These are phyloP conservation scores for Zhuqinia jingwanae DNA, from an alignment of 2,888 invertebrate species.

Conservation along the genomic window DNA sequence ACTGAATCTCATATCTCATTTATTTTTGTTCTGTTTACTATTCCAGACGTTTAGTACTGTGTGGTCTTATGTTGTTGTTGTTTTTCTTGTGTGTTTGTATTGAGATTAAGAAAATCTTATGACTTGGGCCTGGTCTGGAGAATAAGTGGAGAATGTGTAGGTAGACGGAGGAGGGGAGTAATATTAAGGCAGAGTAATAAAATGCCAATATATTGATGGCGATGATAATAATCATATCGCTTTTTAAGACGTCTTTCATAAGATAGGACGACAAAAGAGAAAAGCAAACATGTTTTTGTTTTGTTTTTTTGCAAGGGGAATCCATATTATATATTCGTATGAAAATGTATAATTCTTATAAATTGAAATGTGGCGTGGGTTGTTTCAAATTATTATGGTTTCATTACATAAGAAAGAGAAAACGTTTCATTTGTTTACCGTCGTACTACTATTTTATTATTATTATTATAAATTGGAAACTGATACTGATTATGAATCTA, in stretches of 20 bases:
- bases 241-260: conserved; percentile 27
- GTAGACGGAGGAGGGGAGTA: background rate
- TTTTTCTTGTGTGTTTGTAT: background rate
- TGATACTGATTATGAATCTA: background rate
- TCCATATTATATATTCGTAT: too few species aligned
- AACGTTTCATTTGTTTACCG: background rate
- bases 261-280: background rate
- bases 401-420: background rate
- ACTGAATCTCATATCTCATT: background rate
- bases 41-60: background rate
- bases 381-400: background rate
- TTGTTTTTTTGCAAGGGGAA: background rate
- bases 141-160: too few species aligned
- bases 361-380: background rate
- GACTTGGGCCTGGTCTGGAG: background rate
- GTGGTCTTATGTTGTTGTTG: too few species aligned
- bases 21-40: background rate
- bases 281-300: background rate
- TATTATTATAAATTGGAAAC: conserved; percentile 7
- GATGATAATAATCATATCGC: conserved; percentile 12
- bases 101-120: background rate
- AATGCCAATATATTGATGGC: conserved; percentile 28
- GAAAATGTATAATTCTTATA: too few species aligned
- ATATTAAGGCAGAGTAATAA: conserved; percentile 4
- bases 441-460: too few species aligned